Conservation (phyloP, 2,797 vertebrate species). For the Bradypodion ventrale region DNA sequence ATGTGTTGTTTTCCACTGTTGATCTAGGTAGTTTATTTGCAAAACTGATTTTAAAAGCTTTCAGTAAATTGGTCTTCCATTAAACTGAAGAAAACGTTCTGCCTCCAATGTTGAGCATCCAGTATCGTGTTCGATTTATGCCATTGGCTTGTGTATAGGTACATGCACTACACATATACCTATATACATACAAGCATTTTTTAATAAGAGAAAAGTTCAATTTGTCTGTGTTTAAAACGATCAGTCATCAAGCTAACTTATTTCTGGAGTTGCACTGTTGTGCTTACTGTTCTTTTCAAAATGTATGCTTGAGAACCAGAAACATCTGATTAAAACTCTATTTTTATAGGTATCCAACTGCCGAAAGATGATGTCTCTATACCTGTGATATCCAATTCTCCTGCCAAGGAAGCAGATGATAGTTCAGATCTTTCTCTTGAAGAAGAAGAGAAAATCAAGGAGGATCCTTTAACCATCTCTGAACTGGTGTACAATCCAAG, state of each 20-base stretch:
- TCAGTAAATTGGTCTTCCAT: neutral
- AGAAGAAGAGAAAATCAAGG: constrained; percentile 75
- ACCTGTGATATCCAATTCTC: constrained; percentile 70
- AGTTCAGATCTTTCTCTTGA: constrained; percentile 61
- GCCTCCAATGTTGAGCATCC: neutral
- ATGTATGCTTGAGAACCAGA: constrained; percentile 13
- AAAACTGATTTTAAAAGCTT: neutral
- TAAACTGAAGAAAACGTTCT: neutral
- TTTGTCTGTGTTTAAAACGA: neutral
- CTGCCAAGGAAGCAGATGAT: constrained; percentile 68
- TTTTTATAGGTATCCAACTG: constrained; percentile 71
- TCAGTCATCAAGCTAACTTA: neutral
- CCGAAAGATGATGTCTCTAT: constrained; percentile 71
- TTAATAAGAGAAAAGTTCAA: neutral
- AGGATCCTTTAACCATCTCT: constrained; percentile 87
- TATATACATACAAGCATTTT: neutral
- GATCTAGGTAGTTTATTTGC: neutral
- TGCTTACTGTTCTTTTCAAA: neutral
- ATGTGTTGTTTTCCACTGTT: neutral
- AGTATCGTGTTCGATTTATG: neutral
- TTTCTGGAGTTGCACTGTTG: constrained; percentile 13
- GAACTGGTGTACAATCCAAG: constrained; percentile 93
- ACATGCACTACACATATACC: too few species aligned
- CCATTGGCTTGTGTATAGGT: neutral
- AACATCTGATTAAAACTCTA: constrained; percentile 17